Conservation (phyloP, 1,140 invertebrate species). For the Drosophila sechellia region DNA sequence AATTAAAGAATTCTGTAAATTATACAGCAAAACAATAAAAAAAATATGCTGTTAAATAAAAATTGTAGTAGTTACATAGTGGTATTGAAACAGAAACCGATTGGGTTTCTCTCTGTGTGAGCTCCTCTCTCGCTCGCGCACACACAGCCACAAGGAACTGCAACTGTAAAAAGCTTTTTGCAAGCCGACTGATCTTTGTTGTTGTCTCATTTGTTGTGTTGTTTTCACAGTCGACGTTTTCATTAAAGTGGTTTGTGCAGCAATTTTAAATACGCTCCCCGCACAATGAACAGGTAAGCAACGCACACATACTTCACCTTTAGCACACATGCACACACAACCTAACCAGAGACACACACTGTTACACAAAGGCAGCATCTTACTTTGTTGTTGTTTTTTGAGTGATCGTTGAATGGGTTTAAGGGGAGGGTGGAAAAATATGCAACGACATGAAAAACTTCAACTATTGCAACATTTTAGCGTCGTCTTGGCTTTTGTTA, state of each 20-base stretch:
- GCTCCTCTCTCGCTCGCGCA: slow-evolving; percentile 39
- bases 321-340: slow-evolving; percentile 22
- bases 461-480: slow-evolving; percentile 77
- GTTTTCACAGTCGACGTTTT: slow-evolving; percentile 67
- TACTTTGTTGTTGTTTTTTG: slow-evolving; percentile 42
- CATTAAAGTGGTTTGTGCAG: slow-evolving; percentile 81
- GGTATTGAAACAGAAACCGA: no score
- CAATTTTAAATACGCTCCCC: slow-evolving; percentile 73
- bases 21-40: no score
- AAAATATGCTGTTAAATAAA: no score
- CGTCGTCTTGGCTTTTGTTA: slow-evolving; percentile 41
- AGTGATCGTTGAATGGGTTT: neutral
- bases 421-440: slow-evolving; percentile 44
- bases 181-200: slow-evolving; percentile 50
- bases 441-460: slow-evolving; percentile 77
- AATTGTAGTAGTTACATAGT: no score
- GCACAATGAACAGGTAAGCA: slow-evolving; percentile 80
- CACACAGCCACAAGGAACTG: slow-evolving; percentile 16
- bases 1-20: no score
- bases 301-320: slow-evolving; percentile 24
- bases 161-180: slow-evolving; percentile 68
- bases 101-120: neutral
- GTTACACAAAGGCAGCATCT: slow-evolving; percentile 41
- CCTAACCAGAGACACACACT: slow-evolving; percentile 11
- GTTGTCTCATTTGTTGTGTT: slow-evolving; percentile 48